Percentiles rank a stretch among this genome's conserved stretches.
phyloP scores from a whole-genome alignment of 2,797 vertebrate species.

The Malacoraja senta region DNA sequence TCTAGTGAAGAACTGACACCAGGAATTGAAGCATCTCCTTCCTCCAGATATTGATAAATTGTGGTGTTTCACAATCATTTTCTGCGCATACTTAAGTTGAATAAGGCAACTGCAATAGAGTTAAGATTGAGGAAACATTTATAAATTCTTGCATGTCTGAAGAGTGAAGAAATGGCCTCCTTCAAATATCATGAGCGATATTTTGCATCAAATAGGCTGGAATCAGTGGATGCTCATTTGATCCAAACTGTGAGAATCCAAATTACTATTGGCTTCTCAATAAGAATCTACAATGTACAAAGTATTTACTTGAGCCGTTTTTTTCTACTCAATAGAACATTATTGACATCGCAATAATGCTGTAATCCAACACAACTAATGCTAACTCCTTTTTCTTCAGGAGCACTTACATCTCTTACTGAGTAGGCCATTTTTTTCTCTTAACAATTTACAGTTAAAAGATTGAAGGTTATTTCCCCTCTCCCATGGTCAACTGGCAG shows the following conservation, averaged over 20 bases:
- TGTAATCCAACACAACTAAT: conserved; percentile 65
- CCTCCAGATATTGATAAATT: background rate
- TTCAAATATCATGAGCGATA: background rate
- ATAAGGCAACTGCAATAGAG: background rate
- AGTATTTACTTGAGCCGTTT: conserved; percentile 74
- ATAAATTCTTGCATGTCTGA: background rate
- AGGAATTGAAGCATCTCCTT: background rate
- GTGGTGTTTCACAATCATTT: background rate
- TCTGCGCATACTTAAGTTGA: background rate
- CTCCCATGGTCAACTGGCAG: conserved; percentile 17
- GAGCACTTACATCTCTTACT: conserved; percentile 34
- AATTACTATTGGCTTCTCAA: conserved; percentile 99
- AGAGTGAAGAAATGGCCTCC: background rate
- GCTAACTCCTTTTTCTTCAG: conserved; percentile 31
- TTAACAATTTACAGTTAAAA: conserved; percentile 8
- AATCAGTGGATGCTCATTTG: conserved; percentile 49
- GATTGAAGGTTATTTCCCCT: conserved; percentile 34
- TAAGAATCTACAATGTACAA: conserved; percentile 86
- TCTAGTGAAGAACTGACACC: background rate
- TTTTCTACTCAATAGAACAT: conserved; percentile 77
- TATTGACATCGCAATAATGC: conserved; percentile 97
- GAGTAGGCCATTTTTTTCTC: conserved; percentile 7
- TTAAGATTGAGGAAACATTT: background rate
- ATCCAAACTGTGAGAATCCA: conserved; percentile 71
- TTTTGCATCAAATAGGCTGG: conserved; percentile 5